Evolutionary conservation across 2,888 invertebrate species (phyloP), one percentile per base, ranked within the genome.

Genomic region (Anagyrus pseudococci): DNA sequence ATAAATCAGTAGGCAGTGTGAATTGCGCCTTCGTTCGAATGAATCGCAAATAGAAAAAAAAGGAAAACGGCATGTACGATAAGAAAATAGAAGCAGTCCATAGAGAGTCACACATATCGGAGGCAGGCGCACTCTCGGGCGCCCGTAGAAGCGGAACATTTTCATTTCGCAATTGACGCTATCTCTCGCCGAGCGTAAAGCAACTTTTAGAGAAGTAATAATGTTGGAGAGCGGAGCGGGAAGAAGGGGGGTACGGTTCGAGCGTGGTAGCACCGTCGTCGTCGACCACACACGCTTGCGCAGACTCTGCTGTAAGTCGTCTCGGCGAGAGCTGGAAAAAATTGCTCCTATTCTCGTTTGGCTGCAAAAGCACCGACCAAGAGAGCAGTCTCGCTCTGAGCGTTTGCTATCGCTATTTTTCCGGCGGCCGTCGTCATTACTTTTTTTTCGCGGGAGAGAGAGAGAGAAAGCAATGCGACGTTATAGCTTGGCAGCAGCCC

Each of bases 141-240:
- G n/a, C n/a, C n/a, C n/a, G n/a, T n/a, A n/a, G n/a, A 47, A 47
- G 47, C 47, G 10, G 48, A 54, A 62, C 58, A 66, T 66, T 66
- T 62, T 58, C 59, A 60, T 62, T 62, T 48, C 59, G 17, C 66
- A 59, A 66, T 66, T 62, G 66, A 66, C 62, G 59, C 62, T 66
- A 66, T 62, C 59, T 61, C 55, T 40, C 55, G 52, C 49, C 53
- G 50, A 58, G 40, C 53, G 60, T 64, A 57, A 64, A 60, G 60
- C 60, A 56, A 62, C 58, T 54, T 62, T 62, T 62, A 65, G 54
- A 61, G 58, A 61, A 62, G 65, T 58, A 62, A n/a, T n/a, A n/a
- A n/a, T n/a, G n/a, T n/a, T n/a, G n/a, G n/a, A n/a, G n/a, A n/a
- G n/a, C n/a, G n/a, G n/a, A n/a, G n/a, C n/a, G n/a, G n/a, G n/a